Evolutionary conservation across 1,140 invertebrate genomes (phyloP), one percentile per base, ranked within the genome.

Genomic region (Conus ventricosus): DNA sequence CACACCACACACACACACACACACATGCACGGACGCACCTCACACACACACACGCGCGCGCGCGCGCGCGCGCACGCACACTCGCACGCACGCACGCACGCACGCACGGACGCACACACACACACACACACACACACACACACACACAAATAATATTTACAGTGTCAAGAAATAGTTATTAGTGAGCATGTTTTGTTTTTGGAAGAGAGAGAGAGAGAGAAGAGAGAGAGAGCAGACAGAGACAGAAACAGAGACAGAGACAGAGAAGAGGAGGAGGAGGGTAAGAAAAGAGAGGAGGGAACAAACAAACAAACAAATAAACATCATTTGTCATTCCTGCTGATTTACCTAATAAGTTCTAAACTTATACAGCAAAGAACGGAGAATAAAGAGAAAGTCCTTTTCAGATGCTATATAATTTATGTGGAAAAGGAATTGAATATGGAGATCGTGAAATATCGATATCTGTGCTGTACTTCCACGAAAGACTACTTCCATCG

Each of bases 281-380:
- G 55, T 23, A 85, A n/a, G 60, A 63, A n/a, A 63, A 85, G 84
- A 85, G 84, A 85, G 27, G 23, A 63, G 27, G 55, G 27, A 23
- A 15, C 10, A 80, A 53, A 1, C 10, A 63, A 63, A 63, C 17
- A 20, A 63, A 63, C 60, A 63, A 63, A 63, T 11, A 63, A 20
- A 63, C 1, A 63, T n/a, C n/a, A 63, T 2, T 63, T 13, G 39
- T 39, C 39, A 39, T 39, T 39, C 39, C 3, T 20, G 54, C 4
- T n/a, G 25, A 60, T 20, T 20, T 13, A 60, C 23, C 20, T 27
- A 5, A 80, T 13, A 23, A 80, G 5, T 10, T 13, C 3, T 25
- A 80, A 80, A 23, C 10, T 1, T 80, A 23, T 10, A 13, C 13
- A 80, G 25, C 11, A 80, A 13, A 80, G n/a, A 13, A 80, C 51